phyloP scores from a whole-genome alignment of 2,797 vertebrate species.

The Enteromius paludinosus region DNA sequence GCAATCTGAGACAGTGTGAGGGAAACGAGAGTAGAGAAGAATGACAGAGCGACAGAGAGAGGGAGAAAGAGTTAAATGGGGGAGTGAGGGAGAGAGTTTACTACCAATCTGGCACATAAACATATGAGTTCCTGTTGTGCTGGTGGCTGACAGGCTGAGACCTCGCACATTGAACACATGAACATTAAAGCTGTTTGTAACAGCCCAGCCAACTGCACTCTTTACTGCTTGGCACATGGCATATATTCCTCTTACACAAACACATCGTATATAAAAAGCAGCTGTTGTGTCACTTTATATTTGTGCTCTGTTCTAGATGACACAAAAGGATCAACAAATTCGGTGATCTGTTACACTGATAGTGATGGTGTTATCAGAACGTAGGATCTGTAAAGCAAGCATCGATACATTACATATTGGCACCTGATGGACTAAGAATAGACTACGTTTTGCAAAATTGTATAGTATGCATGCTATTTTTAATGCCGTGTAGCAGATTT shows the following conservation, averaged over 20 bases:
- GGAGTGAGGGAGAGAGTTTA: constrained; percentile 49
- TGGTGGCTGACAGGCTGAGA: constrained; percentile 61
- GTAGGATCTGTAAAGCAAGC: background rate
- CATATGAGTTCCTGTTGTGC: constrained; percentile 58
- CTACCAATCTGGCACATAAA: constrained; percentile 56
- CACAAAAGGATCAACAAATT: constrained; percentile 32
- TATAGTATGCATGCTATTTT: background rate
- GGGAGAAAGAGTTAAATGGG: constrained; percentile 9
- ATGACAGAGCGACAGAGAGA: constrained; percentile 46
- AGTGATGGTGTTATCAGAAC: constrained; percentile 18
- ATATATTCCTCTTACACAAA: constrained; percentile 40
- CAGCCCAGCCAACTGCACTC: constrained; percentile 55
- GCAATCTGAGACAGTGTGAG: constrained; percentile 82
- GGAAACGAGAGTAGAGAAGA: constrained; percentile 41
- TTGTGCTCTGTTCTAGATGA: constrained; percentile 19
- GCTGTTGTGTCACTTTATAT: constrained; percentile 40
- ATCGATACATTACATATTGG: constrained; percentile 10
- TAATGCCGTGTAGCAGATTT: background rate
- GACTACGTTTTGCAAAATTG: background rate
- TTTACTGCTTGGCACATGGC: constrained; percentile 54
- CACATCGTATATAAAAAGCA: constrained; percentile 35
- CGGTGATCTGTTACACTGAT: constrained; percentile 26
- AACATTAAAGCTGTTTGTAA: constrained; percentile 63
- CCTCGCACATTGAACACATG: constrained; percentile 56
- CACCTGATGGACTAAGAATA: background rate